Conservation (phyloP, 2,797 vertebrate genomes). For the Peromyscus eremicus region DNA sequence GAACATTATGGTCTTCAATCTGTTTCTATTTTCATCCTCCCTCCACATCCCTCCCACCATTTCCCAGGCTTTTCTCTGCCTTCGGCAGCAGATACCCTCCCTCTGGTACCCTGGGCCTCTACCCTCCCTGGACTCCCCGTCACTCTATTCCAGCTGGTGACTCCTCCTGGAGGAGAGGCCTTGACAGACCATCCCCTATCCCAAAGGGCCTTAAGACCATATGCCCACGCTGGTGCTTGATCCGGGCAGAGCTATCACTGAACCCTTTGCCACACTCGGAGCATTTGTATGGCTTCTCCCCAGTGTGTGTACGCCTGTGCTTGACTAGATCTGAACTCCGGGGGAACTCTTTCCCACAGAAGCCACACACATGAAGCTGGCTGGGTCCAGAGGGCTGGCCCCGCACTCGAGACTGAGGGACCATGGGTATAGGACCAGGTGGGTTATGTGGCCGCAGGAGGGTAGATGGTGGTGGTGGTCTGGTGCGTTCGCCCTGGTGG, state of each 20-base stretch:
- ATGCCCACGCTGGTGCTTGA: slow-evolving; percentile 85
- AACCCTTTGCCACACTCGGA: slow-evolving; percentile 86
- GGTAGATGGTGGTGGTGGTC: slow-evolving; percentile 57
- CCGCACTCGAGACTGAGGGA: slow-evolving; percentile 43
- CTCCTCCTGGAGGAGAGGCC: slow-evolving; percentile 72
- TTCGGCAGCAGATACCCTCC: slow-evolving; percentile 52
- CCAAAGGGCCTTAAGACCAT: slow-evolving; percentile 80
- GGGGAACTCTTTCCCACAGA: slow-evolving; percentile 85
- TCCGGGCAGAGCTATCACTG: slow-evolving; percentile 82
- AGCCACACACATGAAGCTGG: slow-evolving; percentile 81
- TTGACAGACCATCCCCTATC: slow-evolving; percentile 53
- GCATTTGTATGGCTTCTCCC: slow-evolving; percentile 86
- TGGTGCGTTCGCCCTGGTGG: slow-evolving; percentile 72
- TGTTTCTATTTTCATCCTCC: slow-evolving; percentile 60
- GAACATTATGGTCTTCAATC: slow-evolving; percentile 52
- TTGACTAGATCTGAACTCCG: slow-evolving; percentile 79
- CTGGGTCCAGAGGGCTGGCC: slow-evolving; percentile 75
- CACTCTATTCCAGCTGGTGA: slow-evolving; percentile 71
- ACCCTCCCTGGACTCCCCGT: slow-evolving; percentile 41
- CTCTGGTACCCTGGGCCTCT: slow-evolving; percentile 61
- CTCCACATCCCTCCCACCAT: slow-evolving; percentile 67
- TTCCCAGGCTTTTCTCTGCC: slow-evolving; percentile 68
- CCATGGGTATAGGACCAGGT: slow-evolving; percentile 52
- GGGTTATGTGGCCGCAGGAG: slow-evolving; percentile 77
- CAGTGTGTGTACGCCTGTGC: slow-evolving; percentile 79